Base-by-base conservation (phyloP, 2,888 invertebrate genomes). In the Steinernema carpocapsae region DNA sequence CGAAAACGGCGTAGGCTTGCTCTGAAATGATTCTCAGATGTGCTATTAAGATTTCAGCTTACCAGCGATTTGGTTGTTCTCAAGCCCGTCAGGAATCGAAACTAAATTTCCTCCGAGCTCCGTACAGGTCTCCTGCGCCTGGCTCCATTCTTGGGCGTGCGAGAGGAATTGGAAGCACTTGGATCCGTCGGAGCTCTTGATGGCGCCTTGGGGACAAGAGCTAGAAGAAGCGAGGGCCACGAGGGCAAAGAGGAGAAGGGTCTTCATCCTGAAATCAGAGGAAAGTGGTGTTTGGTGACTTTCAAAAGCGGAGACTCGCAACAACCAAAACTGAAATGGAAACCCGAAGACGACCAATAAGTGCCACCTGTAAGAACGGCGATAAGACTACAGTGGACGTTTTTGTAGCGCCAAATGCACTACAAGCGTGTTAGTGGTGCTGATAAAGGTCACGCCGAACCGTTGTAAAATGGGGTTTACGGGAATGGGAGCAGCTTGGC, bases 121-220 rank as follows among this genome's bases (percentile, higher is more conserved):
- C 10, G 48, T 32, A 7, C 72, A 72, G 12, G 72, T 72, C 26
- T 51, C 56, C 45, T 72, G 42, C 14, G 72, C 72, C 22, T 72
- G 56, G 24, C 42, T 59, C 22, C 46, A 72, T 51, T 72, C 51
- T 7, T 56, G 64, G 4, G 24, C 42, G 42, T 42, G 19, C 4
- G 72, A 72, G 22, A 72, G 43, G 29, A 72, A 72, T 43, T 56
- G 64, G 45, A 51, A 72, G 64, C 72, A 72, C 43, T 72, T 72
- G 42, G 72, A 26, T 12, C 56, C 24, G 51, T 72, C 72, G 19
- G 72, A 32, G 64, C 26, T 26, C 26, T 26, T 22, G 26, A 64
- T 64, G 26, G 64, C 64, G 17, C 64, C 64, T 10, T 17, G 32
- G 17, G 64, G 64, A 19, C 64, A 64, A 1, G 64, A 64, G 12